Evolutionary conservation across 2,888 invertebrate genomes (phyloP).

Genomic region (Trissolcus japonicus): DNA sequence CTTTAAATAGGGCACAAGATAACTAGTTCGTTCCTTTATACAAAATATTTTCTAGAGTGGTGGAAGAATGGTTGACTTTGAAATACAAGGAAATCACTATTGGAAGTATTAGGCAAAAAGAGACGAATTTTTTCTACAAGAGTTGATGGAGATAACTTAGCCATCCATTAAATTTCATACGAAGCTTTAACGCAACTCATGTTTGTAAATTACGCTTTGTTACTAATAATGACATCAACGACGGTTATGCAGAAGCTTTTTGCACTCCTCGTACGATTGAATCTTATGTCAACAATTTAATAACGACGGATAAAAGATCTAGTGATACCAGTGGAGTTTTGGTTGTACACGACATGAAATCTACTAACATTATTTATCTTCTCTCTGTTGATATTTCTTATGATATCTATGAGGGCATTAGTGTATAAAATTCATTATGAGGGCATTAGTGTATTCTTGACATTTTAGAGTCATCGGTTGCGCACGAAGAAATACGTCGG

Average conservation of each 20-base stretch:
- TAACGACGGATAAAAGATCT: neutral
- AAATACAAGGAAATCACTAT: slow-evolving; percentile 29
- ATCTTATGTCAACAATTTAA: neutral
- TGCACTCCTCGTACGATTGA: slow-evolving; percentile 5
- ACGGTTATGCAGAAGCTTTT: neutral
- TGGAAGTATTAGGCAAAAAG: slow-evolving; percentile 1
- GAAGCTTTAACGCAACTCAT: slow-evolving; percentile 39
- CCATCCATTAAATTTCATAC: slow-evolving; percentile 25
- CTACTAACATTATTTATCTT: too few species aligned
- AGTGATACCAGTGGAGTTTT: neutral
- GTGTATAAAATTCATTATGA: too few species aligned
- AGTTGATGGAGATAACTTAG: slow-evolving; percentile 35
- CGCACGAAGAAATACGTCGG: slow-evolving; percentile 33
- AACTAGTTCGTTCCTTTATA: slow-evolving; percentile 14
- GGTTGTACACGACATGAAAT: slow-evolving; percentile 12
- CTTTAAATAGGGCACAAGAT: slow-evolving; percentile 41
- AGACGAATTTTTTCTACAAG: slow-evolving; percentile 23
- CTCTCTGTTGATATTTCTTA: too few species aligned
- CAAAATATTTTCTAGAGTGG: slow-evolving; percentile 35
- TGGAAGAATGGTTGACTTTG: slow-evolving; percentile 22
- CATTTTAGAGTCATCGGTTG: slow-evolving; percentile 35
- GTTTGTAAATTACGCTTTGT: slow-evolving; percentile 48
- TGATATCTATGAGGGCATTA: too few species aligned
- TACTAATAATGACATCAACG: neutral
- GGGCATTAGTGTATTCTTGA: too few species aligned